These are phyloP conservation scores for Clarias fuscus DNA, from an alignment of 2,797 vertebrate species.

Conservation along the genomic window DNA sequence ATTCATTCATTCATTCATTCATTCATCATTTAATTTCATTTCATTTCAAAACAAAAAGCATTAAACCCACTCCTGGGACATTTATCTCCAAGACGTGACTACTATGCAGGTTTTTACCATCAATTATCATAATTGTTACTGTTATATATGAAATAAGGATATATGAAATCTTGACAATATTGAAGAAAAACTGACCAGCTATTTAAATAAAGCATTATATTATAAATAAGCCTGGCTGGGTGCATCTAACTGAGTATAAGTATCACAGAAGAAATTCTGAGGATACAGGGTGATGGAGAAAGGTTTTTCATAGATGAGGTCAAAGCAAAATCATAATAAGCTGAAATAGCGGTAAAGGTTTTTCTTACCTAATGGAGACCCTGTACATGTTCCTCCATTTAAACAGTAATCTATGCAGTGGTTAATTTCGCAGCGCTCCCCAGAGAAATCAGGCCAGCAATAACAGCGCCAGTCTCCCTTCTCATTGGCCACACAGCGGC, in stretches of 20 bases:
- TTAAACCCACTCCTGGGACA: not conserved
- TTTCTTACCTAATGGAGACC: constrained; percentile 87
- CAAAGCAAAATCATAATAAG: constrained; percentile 15
- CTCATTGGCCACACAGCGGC: constrained; percentile 93
- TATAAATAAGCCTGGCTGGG: not conserved
- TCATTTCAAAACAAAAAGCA: not conserved
- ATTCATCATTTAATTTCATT: too few species aligned
- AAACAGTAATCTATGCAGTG: constrained; percentile 95
- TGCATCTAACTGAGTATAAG: not conserved
- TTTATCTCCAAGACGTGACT: not conserved
- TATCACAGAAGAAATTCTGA: not conserved
- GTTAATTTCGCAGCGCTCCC: constrained; percentile 93
- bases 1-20: too few species aligned
- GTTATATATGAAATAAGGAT: not conserved
- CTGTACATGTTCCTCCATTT: constrained; percentile 91
- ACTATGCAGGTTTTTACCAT: not conserved
- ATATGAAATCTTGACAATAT: not conserved
- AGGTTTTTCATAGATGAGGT: not conserved
- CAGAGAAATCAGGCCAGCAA: constrained; percentile 97
- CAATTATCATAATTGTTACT: not conserved
- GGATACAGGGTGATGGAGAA: not conserved
- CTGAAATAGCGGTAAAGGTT: not conserved
- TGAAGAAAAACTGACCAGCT: not conserved
- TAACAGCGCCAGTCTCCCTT: constrained; percentile 91
- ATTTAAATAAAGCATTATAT: not conserved